Base-by-base conservation (phyloP, 2,888 invertebrate species). In the Euspilapteryx auroguttella region DNA sequence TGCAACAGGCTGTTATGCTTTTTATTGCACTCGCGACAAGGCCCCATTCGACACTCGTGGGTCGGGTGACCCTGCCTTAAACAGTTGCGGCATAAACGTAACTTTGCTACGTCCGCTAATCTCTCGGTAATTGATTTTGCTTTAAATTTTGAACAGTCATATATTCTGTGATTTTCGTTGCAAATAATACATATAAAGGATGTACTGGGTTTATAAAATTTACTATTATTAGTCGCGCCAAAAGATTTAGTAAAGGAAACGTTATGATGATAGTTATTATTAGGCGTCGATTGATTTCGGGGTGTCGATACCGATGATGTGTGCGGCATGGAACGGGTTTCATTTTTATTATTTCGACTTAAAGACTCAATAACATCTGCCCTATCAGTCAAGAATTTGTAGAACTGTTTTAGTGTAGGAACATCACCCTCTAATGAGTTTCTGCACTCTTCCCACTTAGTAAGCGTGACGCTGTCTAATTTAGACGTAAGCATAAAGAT, bases 61-160 rank as follows among this genome's bases (percentile, higher is more conserved):
- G 21, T 14, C 6, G 32, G 21, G 11, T 39, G 35, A 21, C 37
- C 37, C 12, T 34, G 36, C n/a, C 37, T 26, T 5, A 37, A 25
- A 29, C 36, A 37, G 12, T 36, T 36, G 7, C 5, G 6, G 21
- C 37, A 37, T 11, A 35, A 14, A 24, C 35, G 37, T 9, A 29
- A 34, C 21, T 33, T 36, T 8, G 14, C 14, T 11, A 34, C 31
- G 9, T 34, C 22, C 7, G 12, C 17, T 21, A 32, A 9, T 9
- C 27, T 21, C 4, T 36, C 35, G 3, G 32, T 21, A 14, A 32
- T 8, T n/a, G 17, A 11, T n/a, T 31, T 35, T n/a, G 35, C 25
- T 17, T 35, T 37, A 25, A 37, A 38, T 4, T 9, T 29, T 14
- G 29, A 30, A 25, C 37, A 38, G 14, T 37, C 37, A 31, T 34